phyloP scores from a whole-genome alignment of 2,797 vertebrate species.

The Periophthalmus magnuspinnatus region DNA sequence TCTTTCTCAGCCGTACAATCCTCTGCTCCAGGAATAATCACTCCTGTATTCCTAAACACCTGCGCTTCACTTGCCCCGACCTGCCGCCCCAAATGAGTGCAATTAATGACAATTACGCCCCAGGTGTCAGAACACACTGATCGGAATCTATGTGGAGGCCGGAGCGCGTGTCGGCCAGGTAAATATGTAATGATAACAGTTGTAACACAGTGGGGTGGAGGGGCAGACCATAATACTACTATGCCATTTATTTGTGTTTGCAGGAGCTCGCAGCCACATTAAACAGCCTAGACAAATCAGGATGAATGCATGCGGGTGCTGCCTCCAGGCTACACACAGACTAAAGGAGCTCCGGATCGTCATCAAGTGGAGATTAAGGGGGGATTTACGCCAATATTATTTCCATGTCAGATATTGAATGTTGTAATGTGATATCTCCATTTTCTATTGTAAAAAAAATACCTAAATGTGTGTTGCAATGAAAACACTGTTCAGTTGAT shows the following conservation, averaged over 20 bases:
- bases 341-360: constrained; percentile 48
- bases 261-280: constrained; percentile 70
- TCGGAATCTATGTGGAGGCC: constrained; percentile 76
- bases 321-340: constrained; percentile 43
- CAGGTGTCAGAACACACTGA: constrained; percentile 84
- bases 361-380: constrained; percentile 50
- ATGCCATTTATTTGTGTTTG: constrained; percentile 81
- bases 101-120: constrained; percentile 88
- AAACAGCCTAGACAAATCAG: constrained; percentile 79
- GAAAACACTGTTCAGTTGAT: not conserved
- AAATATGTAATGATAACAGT: constrained; percentile 87
- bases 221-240: constrained; percentile 59
- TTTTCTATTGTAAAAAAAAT: not conserved
- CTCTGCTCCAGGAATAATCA: constrained; percentile 76
- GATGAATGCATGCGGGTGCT: constrained; percentile 73
- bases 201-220: constrained; percentile 71
- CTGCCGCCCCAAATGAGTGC: constrained; percentile 80
- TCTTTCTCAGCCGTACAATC: constrained; percentile 61
- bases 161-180: constrained; percentile 74
- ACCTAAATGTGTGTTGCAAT: not conserved
- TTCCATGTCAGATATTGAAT: constrained; percentile 29
- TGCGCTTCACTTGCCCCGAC: constrained; percentile 82
- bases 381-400: constrained; percentile 51
- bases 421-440: not conserved
- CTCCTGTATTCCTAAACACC: constrained; percentile 81